Conservation (phyloP, 2,113 vertebrate genomes). For the Alethe diademata region DNA sequence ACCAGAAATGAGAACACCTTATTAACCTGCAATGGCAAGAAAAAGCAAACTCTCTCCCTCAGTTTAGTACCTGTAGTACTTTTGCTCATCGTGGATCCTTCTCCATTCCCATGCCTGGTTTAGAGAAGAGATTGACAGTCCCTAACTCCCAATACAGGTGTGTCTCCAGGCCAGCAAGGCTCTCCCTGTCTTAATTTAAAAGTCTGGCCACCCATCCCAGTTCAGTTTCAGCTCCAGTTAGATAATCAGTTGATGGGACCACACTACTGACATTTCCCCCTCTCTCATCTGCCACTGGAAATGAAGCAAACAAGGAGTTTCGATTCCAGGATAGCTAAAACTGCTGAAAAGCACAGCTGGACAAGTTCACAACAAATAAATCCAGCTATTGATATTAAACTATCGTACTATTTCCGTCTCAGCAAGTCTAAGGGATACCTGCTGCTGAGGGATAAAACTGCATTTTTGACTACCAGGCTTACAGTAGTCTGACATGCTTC, state of each 20-base stretch:
- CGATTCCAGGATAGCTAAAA: neutral
- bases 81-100: fast-evolving
- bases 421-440: neutral
- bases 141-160: neutral
- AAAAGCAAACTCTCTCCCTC: neutral
- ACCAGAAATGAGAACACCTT: neutral
- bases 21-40: neutral
- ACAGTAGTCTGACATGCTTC: neutral
- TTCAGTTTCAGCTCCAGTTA: neutral
- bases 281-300: neutral
- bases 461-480: neutral
- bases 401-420: neutral
- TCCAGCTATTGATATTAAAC: neutral
- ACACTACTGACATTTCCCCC: neutral
- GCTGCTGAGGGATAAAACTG: neutral
- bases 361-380: neutral
- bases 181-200: neutral
- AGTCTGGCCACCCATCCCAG: too few relatives aligned
- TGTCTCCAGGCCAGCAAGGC: neutral
- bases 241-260: fast-evolving
- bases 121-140: neutral
- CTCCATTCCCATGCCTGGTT: fast-evolving
- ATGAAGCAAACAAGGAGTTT: neutral
- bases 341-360: neutral
- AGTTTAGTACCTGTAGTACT: neutral